Percentiles rank a stretch among this genome's conserved stretches.
Conservation (phyloP, 2,888 invertebrate species). For the Drosophila limbata region DNA sequence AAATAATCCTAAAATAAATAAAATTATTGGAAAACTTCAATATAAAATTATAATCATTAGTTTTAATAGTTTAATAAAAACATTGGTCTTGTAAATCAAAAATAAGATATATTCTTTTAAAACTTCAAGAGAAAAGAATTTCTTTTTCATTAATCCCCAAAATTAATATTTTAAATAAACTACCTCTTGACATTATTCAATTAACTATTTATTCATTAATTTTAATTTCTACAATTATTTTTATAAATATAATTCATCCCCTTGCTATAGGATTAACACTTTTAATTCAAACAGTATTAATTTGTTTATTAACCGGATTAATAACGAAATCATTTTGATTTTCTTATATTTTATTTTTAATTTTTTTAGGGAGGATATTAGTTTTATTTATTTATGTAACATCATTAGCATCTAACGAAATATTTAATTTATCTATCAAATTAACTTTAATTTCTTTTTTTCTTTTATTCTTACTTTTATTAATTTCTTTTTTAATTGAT, state of each 20-base stretch:
- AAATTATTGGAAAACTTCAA: slow-evolving; percentile 85
- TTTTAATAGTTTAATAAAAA: slow-evolving; percentile 90
- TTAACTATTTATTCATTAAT: slow-evolving; percentile 59
- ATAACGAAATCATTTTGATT: slow-evolving; percentile 87
- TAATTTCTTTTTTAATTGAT: too few relatives aligned
- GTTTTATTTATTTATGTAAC: slow-evolving; percentile 89
- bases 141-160: slow-evolving; percentile 89
- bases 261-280: slow-evolving; percentile 87
- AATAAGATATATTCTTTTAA: slow-evolving; percentile 87
- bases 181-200: slow-evolving; percentile 87
- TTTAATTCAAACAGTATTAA: slow-evolving; percentile 86
- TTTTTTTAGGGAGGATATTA: slow-evolving; percentile 88
- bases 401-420: slow-evolving; percentile 88
- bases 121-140: slow-evolving; percentile 87
- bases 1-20: slow-evolving; percentile 86
- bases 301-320: slow-evolving; percentile 86
- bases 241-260: slow-evolving; percentile 86
- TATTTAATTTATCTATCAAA: too few relatives aligned
- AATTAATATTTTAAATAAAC: slow-evolving; percentile 90
- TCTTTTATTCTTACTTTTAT: too few relatives aligned
- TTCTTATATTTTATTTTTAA: slow-evolving; percentile 88
- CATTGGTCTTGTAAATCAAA: slow-evolving; percentile 90
- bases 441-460: too few relatives aligned
- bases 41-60: slow-evolving; percentile 86
- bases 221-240: slow-evolving; percentile 48